Base-by-base conservation (phyloP, 2,888 invertebrate genomes). In the Drosophila paranaensis region DNA sequence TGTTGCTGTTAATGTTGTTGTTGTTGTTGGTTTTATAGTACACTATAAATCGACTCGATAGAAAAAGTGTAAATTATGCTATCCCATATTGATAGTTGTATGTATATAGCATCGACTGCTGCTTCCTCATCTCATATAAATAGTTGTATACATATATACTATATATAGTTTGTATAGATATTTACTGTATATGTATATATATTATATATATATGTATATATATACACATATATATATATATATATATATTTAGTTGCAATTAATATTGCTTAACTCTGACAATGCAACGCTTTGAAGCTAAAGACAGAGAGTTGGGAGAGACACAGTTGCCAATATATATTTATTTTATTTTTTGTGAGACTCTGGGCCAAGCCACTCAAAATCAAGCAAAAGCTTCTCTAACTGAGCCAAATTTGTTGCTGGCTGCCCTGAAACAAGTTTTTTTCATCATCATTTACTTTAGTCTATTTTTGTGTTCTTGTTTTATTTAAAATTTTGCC, bases 41-140 rank as follows among this genome's bases (percentile, higher is more conserved):
- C 86, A 74, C 88, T 84, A 86, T 84, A 86, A 86, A 88, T 88
- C 86, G 87, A 84, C 80, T 87, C 84, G 48, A 88, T 86, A 86
- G 86, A 86, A 86, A 86, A 86, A 84, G 87, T 86, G 88, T 86
- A 86, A 86, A 88, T 88, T 88, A 86, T 80, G 76, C 86, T 86
- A 86, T 84, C 71, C 74, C 80, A 82, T 82, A 79, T 90, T 64
- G 88, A 85, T 81, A 83, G 85, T 72, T 77, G 54, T 74, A 75
- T 76, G 69, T 78, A 76, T 76, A 76, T 79, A 82, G 82, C 77
- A 57, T 74, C 65, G 45, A 53, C 67, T 75, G 57, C 77, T 63
- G 57, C 54, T 74, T 43, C 55, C 37, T 16, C 48, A 33, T 63
- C 53, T 60, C 60, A 79, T 76, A 84, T 82, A 81, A 85, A 83